Evolutionary conservation across 2,888 invertebrate genomes (phyloP), one percentile per base, ranked within the genome.

Genomic region (Acronicta leporina): DNA sequence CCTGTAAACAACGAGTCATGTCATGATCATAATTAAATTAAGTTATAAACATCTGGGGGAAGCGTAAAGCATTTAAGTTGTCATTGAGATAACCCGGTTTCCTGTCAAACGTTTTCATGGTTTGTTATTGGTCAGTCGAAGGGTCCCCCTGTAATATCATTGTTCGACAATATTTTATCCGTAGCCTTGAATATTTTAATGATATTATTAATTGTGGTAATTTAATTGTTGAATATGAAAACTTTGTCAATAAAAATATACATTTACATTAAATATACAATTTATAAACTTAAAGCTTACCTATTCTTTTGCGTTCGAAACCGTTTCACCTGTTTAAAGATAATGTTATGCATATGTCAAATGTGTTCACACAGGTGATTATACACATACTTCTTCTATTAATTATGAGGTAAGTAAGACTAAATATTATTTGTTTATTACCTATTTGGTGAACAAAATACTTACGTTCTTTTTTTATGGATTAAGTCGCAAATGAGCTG

Each of bases 41-140:
- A 79, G 60, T 77, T 68, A 74, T 83, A 83, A 83, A 83, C 74
- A 80, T 74, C 68, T 68, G 74, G 78, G 86, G 88, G 88, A 89
- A 87, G 76, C 77, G 77, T 76, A 81, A 77, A 80, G 72, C 83
- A 83, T 82, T 83, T 82, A 80, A 73, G 80, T 75, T 87, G 87
- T 83, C 85, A 87, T 83, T 84, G 82, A 87, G 90, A 92, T 92
- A 91, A 89, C 88, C 87, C 84, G 77, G 84, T 87, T 89, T 92
- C 92, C 91, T 86, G 89, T 87, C 79, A 77, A 86, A 85, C 77
- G 80, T 81, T 68, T 80, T 75, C 78, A 81, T 63, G 66, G 68
- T 65, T 43, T 68, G 61, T 69, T 69, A 63, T 63, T 60, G 65
- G 65, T 54, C 57, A 65, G 44, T 54, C 48, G 50, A 53, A 38